phyloP scores from a whole-genome alignment of 2,888 invertebrate species.

The Hirudinaria manillensis region DNA sequence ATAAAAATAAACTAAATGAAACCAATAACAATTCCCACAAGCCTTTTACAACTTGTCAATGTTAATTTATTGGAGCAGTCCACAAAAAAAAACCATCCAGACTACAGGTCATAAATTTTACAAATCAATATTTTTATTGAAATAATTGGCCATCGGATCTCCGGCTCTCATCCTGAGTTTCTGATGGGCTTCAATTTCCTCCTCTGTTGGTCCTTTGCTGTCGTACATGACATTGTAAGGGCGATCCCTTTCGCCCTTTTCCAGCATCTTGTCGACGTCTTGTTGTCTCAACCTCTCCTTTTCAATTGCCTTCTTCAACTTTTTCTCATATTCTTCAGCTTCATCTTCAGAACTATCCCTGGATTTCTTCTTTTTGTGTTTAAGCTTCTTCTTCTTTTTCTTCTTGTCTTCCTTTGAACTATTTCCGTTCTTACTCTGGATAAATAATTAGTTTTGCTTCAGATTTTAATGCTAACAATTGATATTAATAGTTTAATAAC shows the following conservation, averaged over 20 bases:
- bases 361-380: constrained; percentile 6
- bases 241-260: constrained; percentile 79
- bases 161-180: constrained; percentile 66
- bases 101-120: background rate
- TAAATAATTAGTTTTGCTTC: no score
- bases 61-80: no score
- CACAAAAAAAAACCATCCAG: no score
- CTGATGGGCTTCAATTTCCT: constrained; percentile 86
- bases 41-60: no score
- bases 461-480: background rate
- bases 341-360: background rate
- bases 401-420: background rate
- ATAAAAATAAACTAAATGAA: background rate
- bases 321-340: background rate
- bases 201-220: constrained; percentile 76
- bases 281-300: constrained; percentile 47
- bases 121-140: constrained; percentile 4
- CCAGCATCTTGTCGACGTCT: constrained; percentile 64
- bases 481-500: background rate
- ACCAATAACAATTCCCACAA: no score
- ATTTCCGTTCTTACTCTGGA: no score
- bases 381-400: constrained; percentile 7
- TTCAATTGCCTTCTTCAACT: constrained; percentile 42
- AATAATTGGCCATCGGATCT: constrained; percentile 74
- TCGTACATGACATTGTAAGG: constrained; percentile 74